These are phyloP conservation scores for Timandra comae DNA, from an alignment of 2,888 invertebrate species.

Conservation along the genomic window DNA sequence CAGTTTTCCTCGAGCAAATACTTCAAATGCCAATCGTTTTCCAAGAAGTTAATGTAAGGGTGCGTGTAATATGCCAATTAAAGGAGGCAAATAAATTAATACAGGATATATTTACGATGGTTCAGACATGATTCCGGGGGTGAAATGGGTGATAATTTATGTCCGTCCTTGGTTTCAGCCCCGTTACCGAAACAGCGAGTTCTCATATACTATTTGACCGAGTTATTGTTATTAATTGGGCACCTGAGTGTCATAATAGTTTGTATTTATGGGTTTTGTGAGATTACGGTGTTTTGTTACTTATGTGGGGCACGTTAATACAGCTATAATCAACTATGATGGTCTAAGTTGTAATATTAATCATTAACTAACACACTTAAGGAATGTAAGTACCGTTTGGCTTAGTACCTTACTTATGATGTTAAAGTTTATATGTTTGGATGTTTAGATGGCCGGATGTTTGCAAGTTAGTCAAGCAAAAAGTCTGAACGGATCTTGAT, in stretches of 20 bases:
- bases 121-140: slow-evolving; percentile 59
- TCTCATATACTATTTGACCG: slow-evolving; percentile 28
- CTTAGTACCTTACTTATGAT: no score
- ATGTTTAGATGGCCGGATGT: no score
- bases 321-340: no score
- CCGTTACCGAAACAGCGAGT: slow-evolving; percentile 23
- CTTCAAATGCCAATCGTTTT: background rate
- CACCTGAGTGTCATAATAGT: slow-evolving; percentile 13
- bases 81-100: slow-evolving; percentile 62
- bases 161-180: slow-evolving; percentile 65
- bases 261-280: slow-evolving; percentile 5
- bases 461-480: no score
- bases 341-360: no score
- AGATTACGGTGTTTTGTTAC: background rate
- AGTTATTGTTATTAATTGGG: slow-evolving; percentile 25
- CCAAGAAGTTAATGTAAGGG: background rate
- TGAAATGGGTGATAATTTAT: slow-evolving; percentile 54
- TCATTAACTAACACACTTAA: no score
- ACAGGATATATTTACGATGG: slow-evolving; percentile 67
- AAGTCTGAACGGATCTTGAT: no score
- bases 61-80: slow-evolving; percentile 63
- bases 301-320: no score
- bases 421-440: no score
- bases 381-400: no score
- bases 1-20: background rate